Percentiles rank a stretch among this genome's conserved stretches.
Conservation (phyloP, 2,888 invertebrate genomes). For the Amphipoea lucens region DNA sequence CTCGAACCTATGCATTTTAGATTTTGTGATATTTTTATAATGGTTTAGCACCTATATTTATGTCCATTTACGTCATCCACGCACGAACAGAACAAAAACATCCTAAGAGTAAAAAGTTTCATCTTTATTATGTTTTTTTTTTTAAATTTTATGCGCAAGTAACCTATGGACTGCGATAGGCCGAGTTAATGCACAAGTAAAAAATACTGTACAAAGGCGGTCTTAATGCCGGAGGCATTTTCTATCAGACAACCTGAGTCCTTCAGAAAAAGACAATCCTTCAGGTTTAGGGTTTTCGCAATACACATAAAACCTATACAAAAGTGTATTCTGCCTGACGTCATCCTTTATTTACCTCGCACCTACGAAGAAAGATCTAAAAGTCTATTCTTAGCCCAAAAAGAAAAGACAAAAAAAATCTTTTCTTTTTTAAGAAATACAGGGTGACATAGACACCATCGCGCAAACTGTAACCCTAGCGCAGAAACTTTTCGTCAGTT, state of each 20-base stretch:
- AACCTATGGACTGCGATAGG: too few species aligned
- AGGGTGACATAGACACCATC: too few species aligned
- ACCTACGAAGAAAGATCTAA: constrained; percentile 4
- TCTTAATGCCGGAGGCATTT: background rate
- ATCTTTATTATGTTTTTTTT: background rate
- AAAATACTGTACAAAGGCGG: background rate
- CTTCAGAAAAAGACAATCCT: background rate
- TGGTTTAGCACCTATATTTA: constrained; percentile 8
- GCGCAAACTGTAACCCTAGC: too few species aligned
- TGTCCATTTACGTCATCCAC: background rate
- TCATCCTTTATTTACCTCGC: constrained; percentile 7
- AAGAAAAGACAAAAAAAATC: constrained; percentile 11
- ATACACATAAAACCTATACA: background rate
- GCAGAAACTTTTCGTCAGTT: too few species aligned
- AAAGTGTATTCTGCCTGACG: background rate
- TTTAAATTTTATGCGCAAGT: background rate
- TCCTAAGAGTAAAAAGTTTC: background rate
- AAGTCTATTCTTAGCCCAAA: constrained; percentile 24
- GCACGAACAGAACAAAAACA: background rate
- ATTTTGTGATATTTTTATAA: constrained; percentile 13
- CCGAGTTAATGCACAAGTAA: too few species aligned
- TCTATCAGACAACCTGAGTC: background rate
- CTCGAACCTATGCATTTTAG: constrained; percentile 41
- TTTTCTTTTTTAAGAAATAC: background rate
- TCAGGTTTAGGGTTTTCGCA: constrained; percentile 6